These are phyloP conservation scores for Melipona bicolor DNA, from an alignment of 2,888 invertebrate genomes.

Conservation along the genomic window DNA sequence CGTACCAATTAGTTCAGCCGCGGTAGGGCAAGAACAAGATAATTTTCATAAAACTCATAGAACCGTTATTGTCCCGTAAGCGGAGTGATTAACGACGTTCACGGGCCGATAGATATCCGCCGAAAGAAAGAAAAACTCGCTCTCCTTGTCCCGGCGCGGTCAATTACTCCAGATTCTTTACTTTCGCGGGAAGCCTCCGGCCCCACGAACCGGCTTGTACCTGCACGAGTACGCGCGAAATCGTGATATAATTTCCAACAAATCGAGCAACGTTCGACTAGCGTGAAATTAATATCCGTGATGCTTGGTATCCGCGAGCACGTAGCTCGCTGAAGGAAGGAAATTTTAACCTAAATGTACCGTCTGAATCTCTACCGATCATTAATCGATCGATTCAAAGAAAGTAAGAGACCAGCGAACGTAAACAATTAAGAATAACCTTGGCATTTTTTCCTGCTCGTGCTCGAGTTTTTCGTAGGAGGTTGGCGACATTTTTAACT, in stretches of 20 bases:
- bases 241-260: conserved; percentile 35
- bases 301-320: conserved; percentile 14
- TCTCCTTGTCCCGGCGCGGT: conserved; percentile 73
- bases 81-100: conserved; percentile 10
- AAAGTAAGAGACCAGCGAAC: too few relatives aligned
- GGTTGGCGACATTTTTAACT: too few relatives aligned
- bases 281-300: conserved; percentile 28
- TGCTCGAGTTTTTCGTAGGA: too few relatives aligned
- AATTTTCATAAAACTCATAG: not conserved
- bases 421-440: too few relatives aligned
- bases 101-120: conserved; percentile 43
- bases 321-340: too few relatives aligned
- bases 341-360: too few relatives aligned
- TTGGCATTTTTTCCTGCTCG: too few relatives aligned
- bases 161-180: conserved; percentile 74
- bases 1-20: not conserved
- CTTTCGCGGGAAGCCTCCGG: conserved; percentile 67
- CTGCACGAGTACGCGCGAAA: not conserved
- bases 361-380: too few relatives aligned
- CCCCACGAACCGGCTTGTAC: not conserved
- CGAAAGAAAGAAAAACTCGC: conserved; percentile 68
- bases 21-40: too few relatives aligned
- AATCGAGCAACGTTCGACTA: conserved; percentile 13
- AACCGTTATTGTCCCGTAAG: conserved; percentile 25
- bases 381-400: too few relatives aligned